phyloP scores from a whole-genome alignment of 1,140 invertebrate genomes.

The Camponotus vicinus region DNA sequence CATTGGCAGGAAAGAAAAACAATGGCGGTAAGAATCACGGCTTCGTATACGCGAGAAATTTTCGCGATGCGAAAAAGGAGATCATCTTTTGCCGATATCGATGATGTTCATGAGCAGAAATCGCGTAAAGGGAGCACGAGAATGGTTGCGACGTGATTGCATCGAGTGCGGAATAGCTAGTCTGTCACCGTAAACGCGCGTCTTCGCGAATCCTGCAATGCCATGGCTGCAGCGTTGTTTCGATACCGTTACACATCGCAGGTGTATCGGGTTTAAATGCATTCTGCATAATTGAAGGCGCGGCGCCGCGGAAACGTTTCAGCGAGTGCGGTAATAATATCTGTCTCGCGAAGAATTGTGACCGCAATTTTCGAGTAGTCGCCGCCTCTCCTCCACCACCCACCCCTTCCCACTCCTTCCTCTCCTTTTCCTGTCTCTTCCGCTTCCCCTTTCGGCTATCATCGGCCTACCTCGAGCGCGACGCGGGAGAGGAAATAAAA shows the following conservation, averaged over 20 bases:
- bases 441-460: conserved; percentile 52
- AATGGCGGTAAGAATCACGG: conserved; percentile 54
- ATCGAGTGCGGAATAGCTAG: neutral
- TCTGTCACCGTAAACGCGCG: neutral
- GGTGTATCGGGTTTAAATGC: conserved; percentile 81
- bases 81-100: conserved; percentile 64
- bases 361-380: conserved; percentile 81
- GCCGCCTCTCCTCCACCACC: conserved; percentile 15
- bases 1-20: conserved; percentile 20
- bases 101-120: neutral
- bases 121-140: conserved; percentile 3
- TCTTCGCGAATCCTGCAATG: conserved; percentile 9
- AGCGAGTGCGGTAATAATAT: conserved; percentile 80
- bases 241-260: conserved; percentile 57
- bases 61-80: conserved; percentile 57
- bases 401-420: neutral
- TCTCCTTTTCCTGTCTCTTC: neutral
- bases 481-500: conserved; percentile 57
- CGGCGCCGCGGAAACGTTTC: conserved; percentile 73
- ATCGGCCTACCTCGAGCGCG: neutral
- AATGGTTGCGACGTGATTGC: neutral
- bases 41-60: conserved; percentile 36
- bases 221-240: conserved; percentile 54
- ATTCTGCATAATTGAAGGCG: conserved; percentile 82
- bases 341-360: conserved; percentile 83